These are phyloP conservation scores for Siniperca scherzeri DNA, from an alignment of 2,797 vertebrate genomes.

Conservation along the genomic window DNA sequence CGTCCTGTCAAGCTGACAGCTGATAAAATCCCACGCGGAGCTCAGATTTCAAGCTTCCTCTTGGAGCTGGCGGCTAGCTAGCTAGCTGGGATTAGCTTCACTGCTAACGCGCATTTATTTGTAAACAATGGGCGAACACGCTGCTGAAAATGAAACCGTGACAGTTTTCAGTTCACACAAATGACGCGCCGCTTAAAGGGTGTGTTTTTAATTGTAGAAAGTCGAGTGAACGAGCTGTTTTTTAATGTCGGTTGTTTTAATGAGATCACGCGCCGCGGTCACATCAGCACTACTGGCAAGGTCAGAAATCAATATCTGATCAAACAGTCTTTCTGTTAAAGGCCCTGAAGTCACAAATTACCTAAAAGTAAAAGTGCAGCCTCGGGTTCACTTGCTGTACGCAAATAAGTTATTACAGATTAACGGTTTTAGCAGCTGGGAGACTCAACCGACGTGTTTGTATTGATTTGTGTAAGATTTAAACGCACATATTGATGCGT, in stretches of 20 bases:
- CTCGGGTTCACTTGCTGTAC: too few species aligned
- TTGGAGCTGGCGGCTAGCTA: rapidly evolving
- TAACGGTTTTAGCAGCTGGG: too few species aligned
- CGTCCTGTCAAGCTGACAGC: rapidly evolving
- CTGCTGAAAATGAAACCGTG: conserved; percentile 10
- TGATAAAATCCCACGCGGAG: rapidly evolving
- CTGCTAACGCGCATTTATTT: conserved; percentile 42
- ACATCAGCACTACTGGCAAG: background rate
- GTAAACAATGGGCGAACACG: conserved; percentile 61
- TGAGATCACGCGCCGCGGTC: background rate
- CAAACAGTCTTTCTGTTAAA: too few species aligned
- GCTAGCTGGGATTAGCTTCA: conserved; percentile 36
- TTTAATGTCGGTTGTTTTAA: background rate
- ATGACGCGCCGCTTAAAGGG: rapidly evolving
- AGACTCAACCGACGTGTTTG: too few species aligned
- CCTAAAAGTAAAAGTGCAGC: too few species aligned
- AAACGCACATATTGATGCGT: too few species aligned
- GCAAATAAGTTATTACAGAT: too few species aligned
- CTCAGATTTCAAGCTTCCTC: rapidly evolving
- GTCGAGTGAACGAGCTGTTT: too few species aligned
- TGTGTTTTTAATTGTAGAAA: background rate
- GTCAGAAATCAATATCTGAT: too few species aligned
- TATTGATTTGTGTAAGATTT: too few species aligned
- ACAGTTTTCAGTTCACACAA: rapidly evolving
- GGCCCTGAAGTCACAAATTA: too few species aligned